These are phyloP conservation scores for Acromyrmex heyeri DNA, from an alignment of 1,140 invertebrate species.

Conservation along the genomic window DNA sequence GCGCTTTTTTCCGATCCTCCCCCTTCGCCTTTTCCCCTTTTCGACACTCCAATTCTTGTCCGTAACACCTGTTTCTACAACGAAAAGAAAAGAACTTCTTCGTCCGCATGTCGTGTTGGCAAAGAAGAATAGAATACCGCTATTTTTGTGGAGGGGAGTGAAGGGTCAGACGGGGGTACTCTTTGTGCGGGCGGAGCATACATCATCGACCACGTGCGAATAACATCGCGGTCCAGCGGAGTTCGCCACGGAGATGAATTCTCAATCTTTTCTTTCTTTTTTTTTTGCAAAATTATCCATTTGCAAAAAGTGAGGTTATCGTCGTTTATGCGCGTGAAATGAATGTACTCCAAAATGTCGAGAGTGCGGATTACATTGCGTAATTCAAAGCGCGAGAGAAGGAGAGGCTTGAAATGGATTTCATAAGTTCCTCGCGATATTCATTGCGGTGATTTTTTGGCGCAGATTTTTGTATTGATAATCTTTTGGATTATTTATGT, in stretches of 20 bases:
- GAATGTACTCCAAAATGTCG: conserved; percentile 49
- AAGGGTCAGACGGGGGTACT: not conserved
- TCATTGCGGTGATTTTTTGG: not conserved
- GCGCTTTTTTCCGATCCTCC: not conserved
- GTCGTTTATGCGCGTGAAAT: conserved; percentile 53
- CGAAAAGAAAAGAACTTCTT: not conserved
- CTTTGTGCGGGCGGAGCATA: not conserved
- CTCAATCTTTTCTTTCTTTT: not conserved
- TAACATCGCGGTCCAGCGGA: too few relatives aligned
- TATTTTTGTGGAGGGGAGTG: not conserved
- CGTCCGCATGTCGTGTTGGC: not conserved
- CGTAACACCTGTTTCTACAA: too few relatives aligned
- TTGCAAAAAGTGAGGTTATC: conserved; percentile 74
- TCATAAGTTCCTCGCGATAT: not conserved
- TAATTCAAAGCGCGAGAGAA: conserved; percentile 22
- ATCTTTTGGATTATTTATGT: not conserved
- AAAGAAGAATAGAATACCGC: not conserved
- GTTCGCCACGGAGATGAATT: not conserved
- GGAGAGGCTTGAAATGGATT: not conserved
- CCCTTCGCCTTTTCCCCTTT: not conserved
- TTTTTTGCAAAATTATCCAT: not conserved
- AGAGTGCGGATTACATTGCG: conserved; percentile 48
- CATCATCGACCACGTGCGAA: not conserved
- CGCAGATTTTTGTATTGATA: not conserved
- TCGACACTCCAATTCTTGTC: not conserved